These are phyloP conservation scores for Rapana venosa DNA, from an alignment of 2,888 invertebrate species.

Conservation along the genomic window DNA sequence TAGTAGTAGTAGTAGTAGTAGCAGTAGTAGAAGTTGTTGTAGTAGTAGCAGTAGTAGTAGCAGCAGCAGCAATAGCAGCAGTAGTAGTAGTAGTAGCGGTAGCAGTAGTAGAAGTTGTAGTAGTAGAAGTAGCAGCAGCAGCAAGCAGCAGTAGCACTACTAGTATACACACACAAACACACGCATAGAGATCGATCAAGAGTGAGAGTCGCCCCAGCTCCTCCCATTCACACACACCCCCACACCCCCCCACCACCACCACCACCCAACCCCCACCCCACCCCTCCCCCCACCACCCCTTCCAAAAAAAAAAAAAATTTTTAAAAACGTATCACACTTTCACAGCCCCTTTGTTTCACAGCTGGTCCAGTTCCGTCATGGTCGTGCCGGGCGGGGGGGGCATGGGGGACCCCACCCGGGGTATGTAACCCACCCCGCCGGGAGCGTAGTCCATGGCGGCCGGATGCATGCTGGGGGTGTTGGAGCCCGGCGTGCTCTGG, in stretches of 20 bases:
- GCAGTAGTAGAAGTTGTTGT: neutral
- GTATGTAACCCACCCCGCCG: conserved; percentile 11
- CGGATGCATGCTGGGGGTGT: conserved; percentile 23
- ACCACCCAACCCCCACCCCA: neutral
- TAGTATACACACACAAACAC: too few species aligned
- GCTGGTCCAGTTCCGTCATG: conserved; percentile 19
- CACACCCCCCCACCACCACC: neutral
- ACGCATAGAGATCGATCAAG: neutral
- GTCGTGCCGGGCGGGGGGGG: conserved; percentile 2
- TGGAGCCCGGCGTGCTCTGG: too few species aligned
- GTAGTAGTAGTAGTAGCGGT: neutral
- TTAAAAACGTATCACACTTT: neutral
- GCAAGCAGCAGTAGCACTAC: neutral
- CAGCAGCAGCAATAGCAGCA: neutral
- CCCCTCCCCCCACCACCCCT: neutral
- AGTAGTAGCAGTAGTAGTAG: neutral
- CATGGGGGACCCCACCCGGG: conserved; percentile 35
- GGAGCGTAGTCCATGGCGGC: conserved; percentile 25
- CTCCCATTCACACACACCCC: neutral
- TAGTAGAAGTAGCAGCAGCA: neutral
- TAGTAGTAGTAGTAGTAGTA: neutral
- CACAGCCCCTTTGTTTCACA: neutral
- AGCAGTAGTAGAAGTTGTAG: neutral
- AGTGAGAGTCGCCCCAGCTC: neutral
- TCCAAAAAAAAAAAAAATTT: neutral